Conservation (phyloP, 2,888 invertebrate species). For the Pseudococcus longispinus region DNA sequence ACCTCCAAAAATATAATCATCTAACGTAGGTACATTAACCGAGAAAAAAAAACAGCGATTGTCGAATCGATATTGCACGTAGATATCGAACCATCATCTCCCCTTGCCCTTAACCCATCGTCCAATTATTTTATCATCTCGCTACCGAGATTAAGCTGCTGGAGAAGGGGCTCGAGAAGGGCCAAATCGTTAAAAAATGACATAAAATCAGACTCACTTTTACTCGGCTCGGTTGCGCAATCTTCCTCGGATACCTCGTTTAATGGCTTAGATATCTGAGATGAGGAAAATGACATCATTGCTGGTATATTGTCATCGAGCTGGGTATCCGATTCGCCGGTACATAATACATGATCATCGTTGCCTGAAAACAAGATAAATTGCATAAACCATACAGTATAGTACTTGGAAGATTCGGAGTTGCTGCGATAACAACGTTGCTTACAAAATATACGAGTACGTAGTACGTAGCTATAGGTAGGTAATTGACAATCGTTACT, state of each 20-base stretch:
- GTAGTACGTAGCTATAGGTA: not conserved
- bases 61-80: not conserved
- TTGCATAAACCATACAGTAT: conserved; percentile 21
- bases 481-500: conserved; percentile 42
- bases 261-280: conserved; percentile 12
- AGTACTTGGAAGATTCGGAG: not conserved
- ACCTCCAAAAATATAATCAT: not conserved
- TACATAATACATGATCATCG: not conserved
- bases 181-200: not conserved
- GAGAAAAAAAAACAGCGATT: not conserved
- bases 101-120: not conserved
- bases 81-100: not conserved
- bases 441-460: too few species aligned
- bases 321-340: conserved; percentile 12
- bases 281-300: conserved; percentile 27
- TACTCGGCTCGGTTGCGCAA: conserved; percentile 33
- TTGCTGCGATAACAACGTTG: not conserved
- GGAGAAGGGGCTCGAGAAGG: not conserved
- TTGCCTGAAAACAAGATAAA: not conserved
- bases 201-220: conserved; percentile 23
- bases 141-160: too few species aligned
- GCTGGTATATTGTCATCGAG: not conserved
- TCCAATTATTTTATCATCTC: not conserved
- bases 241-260: not conserved
- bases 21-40: not conserved